Conservation (phyloP, 1,140 invertebrate genomes). For the Drosophila aff. region DNA sequence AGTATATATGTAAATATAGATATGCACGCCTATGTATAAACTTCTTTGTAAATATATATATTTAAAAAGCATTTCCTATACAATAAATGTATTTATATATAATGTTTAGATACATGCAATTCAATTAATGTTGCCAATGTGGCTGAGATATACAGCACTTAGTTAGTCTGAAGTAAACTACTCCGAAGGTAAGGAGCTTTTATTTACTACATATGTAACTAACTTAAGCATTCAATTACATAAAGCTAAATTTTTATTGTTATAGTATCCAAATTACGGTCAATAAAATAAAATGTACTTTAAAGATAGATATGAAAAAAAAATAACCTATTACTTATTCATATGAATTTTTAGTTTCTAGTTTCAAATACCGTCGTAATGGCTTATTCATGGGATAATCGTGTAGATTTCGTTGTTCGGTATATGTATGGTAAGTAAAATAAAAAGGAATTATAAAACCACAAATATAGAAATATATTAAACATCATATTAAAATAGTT, state of each 20-base stretch:
- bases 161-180: constrained; percentile 77
- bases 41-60: constrained; percentile 14
- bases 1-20: background rate
- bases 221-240: background rate
- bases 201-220: constrained; percentile 14
- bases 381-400: constrained; percentile 91
- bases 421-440: constrained; percentile 90
- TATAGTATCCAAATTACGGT: background rate
- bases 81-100: constrained; percentile 17
- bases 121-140: constrained; percentile 74
- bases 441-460: background rate
- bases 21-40: background rate
- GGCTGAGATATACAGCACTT: constrained; percentile 49
- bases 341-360: constrained; percentile 28
- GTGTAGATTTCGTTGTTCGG: constrained; percentile 91
- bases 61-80: constrained; percentile 12
- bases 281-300: background rate
- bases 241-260: background rate
- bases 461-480: background rate
- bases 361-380: constrained; percentile 62
- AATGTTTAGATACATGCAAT: constrained; percentile 72
- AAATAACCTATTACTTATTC: constrained; percentile 6
- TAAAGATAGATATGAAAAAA: background rate
- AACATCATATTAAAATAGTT: too few species aligned
- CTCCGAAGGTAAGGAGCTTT: constrained; percentile 64